Conservation (phyloP, 2,797 vertebrate genomes). For the Crenuchus spilurus region DNA sequence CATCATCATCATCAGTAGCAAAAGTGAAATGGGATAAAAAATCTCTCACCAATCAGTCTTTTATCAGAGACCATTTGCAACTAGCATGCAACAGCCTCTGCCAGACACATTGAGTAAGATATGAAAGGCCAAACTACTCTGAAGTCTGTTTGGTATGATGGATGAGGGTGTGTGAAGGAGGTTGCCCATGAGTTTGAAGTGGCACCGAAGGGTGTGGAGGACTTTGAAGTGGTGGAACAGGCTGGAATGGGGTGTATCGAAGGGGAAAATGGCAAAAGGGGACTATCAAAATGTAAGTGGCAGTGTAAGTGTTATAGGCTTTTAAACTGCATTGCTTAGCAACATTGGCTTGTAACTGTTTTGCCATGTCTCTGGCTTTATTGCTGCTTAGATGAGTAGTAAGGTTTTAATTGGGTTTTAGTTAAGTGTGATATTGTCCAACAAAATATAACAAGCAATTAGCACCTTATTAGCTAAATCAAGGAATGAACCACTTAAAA, state of each 20-base stretch:
- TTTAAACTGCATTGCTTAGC: constrained; percentile 15
- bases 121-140: neutral
- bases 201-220: neutral
- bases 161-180: neutral
- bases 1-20: constrained; percentile 4
- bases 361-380: neutral
- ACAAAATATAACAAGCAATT: neutral
- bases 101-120: too few relatives aligned
- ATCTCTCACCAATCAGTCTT: constrained; percentile 10
- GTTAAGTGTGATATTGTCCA: neutral
- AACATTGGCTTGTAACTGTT: neutral
- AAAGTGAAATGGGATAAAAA: constrained; percentile 24
- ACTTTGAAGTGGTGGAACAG: constrained; percentile 9
- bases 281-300: neutral
- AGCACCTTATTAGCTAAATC: neutral
- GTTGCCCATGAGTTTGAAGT: neutral
- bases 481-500: too few relatives aligned
- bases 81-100: constrained; percentile 9
- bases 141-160: constrained; percentile 1
- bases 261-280: neutral
- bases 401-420: neutral
- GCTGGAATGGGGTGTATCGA: neutral
- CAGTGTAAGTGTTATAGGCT: neutral
- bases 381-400: neutral
- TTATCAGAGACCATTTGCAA: neutral